These are phyloP conservation scores for Tragelaphus imberbis DNA, from an alignment of 2,113 vertebrate genomes.

Conservation along the genomic window DNA sequence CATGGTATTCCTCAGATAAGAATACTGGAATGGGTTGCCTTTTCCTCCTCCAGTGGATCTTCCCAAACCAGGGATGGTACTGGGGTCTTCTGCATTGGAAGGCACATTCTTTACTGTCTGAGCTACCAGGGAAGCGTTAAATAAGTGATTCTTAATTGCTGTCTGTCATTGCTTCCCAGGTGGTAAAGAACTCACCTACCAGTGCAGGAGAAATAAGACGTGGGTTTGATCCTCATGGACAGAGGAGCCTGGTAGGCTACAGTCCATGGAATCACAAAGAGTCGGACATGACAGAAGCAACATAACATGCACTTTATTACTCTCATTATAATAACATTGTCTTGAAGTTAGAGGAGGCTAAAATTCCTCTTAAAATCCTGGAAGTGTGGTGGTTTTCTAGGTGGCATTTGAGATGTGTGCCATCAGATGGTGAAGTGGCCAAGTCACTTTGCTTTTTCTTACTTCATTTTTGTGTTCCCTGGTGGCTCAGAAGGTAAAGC, in stretches of 20 bases:
- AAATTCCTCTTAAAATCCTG: background rate
- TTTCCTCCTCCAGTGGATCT: background rate
- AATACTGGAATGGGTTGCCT: background rate
- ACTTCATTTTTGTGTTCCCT: background rate
- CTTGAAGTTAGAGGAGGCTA: background rate
- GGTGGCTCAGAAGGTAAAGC: too few species aligned
- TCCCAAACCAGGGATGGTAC: background rate
- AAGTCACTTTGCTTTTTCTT: background rate
- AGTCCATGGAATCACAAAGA: background rate
- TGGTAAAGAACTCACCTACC: background rate
- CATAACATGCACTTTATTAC: background rate
- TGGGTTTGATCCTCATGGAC: background rate
- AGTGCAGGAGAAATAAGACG: background rate
- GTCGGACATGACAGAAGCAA: background rate
- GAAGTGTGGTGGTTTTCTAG: background rate
- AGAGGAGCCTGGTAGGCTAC: background rate
- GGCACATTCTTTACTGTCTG: background rate
- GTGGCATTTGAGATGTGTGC: background rate
- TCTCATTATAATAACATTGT: background rate
- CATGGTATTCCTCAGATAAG: background rate
- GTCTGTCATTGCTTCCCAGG: background rate
- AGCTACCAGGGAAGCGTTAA: background rate
- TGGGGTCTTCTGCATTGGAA: background rate
- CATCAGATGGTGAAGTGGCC: background rate
- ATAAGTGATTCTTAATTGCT: background rate